Percentiles rank a stretch among this genome's conserved stretches.
phyloP scores from a whole-genome alignment of 2,888 invertebrate species.

The Spatulosminthurus flaviceps region DNA sequence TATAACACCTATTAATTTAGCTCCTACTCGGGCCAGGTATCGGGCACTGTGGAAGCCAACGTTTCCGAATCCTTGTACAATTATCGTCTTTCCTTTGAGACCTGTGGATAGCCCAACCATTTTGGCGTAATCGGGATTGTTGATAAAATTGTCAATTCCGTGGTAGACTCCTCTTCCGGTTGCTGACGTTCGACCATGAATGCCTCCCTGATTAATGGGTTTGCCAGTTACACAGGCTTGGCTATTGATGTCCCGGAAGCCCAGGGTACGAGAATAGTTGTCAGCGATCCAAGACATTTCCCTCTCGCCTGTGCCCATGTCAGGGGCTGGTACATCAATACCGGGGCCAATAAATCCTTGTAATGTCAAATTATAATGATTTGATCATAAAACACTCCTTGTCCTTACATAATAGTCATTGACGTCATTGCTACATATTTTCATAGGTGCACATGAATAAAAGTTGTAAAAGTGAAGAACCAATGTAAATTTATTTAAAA shows the following conservation, averaged over 20 bases:
- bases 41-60: constrained; percentile 96
- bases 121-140: constrained; percentile 94
- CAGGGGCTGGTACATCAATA: constrained; percentile 78
- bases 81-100: constrained; percentile 94
- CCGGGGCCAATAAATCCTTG: constrained; percentile 74
- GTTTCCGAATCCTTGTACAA: constrained; percentile 96
- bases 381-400: too few species aligned
- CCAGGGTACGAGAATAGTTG: constrained; percentile 72
- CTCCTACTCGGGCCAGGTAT: constrained; percentile 91
- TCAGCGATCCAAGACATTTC: constrained; percentile 75
- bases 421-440: too few species aligned
- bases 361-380: too few species aligned
- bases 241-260: constrained; percentile 90
- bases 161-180: constrained; percentile 96
- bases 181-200: constrained; percentile 94
- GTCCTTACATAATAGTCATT: too few species aligned
- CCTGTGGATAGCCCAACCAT: constrained; percentile 90
- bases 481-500: too few species aligned
- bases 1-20: constrained; percentile 88
- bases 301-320: constrained; percentile 74
- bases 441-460: too few species aligned
- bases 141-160: constrained; percentile 91
- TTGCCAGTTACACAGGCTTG: constrained; percentile 98
- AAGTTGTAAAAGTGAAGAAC: too few species aligned
- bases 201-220: constrained; percentile 95